Evolutionary conservation across 2,113 vertebrate genomes (phyloP).

Genomic region (Rhynchopsitta pachyrhyncha): DNA sequence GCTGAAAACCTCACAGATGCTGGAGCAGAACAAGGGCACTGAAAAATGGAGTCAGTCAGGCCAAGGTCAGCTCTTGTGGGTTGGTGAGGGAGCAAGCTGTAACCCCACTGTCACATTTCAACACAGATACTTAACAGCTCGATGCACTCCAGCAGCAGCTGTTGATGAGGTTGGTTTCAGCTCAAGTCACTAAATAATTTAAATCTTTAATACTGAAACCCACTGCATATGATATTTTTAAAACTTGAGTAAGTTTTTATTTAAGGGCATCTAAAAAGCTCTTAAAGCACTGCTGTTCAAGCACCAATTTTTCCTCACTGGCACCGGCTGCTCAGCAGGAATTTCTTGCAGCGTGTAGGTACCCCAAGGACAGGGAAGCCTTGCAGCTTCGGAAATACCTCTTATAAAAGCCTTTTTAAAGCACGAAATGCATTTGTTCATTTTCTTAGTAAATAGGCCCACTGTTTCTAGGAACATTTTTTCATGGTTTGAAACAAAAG

Average conservation of each 20-base stretch:
- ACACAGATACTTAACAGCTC: slow-evolving; percentile 1
- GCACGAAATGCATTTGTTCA: not conserved
- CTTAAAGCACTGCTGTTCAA: not conserved
- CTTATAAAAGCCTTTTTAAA: not conserved
- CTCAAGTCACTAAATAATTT: slow-evolving; percentile 28
- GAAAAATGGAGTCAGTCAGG: not conserved
- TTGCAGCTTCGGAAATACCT: not conserved
- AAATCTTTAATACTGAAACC: slow-evolving; percentile 22
- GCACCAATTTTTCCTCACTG: not conserved
- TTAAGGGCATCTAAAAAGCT: not conserved
- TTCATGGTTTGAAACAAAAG: not conserved
- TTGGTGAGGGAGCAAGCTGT: not conserved
- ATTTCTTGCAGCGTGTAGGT: not conserved
- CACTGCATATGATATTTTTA: slow-evolving; percentile 8
- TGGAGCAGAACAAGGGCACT: not conserved
- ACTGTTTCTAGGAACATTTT: not conserved
- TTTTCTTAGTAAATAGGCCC: not conserved
- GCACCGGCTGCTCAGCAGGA: not conserved
- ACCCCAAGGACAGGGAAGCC: not conserved
- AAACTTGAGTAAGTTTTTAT: not conserved
- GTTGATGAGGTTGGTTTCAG: not conserved
- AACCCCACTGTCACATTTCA: not conserved
- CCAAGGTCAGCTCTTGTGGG: slow-evolving; percentile 2
- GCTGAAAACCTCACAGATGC: not conserved
- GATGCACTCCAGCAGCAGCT: slow-evolving; percentile 3